Conservation (phyloP, 2,888 invertebrate genomes). For the Tethea ocularis region DNA sequence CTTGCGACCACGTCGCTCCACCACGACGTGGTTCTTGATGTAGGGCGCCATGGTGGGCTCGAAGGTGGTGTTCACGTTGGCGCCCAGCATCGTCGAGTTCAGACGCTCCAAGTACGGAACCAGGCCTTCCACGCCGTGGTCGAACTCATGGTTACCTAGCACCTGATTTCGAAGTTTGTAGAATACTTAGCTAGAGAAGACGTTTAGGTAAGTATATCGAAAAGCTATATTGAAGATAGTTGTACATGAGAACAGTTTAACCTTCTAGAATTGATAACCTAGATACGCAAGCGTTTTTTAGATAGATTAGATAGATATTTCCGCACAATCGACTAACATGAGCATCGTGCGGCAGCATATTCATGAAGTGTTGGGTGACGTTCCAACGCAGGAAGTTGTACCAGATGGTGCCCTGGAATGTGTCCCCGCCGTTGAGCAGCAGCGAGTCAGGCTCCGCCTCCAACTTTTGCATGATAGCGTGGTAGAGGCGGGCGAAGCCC, state of each 20-base stretch:
- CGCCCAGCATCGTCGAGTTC: constrained; percentile 87
- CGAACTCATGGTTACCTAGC: constrained; percentile 95
- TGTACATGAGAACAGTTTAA: too few species aligned
- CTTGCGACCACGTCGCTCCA: constrained; percentile 84
- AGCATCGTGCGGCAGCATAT: constrained; percentile 89
- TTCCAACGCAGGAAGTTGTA: constrained; percentile 90
- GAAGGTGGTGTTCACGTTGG: constrained; percentile 88
- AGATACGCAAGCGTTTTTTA: too few species aligned
- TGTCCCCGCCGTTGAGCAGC: constrained; percentile 87
- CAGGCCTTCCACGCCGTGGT: constrained; percentile 88
- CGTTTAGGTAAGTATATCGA: too few species aligned
- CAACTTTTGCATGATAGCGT: constrained; percentile 75
- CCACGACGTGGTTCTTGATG: constrained; percentile 85
- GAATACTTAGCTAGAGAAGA: too few species aligned
- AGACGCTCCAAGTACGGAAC: constrained; percentile 87
- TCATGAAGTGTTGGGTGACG: constrained; percentile 89
- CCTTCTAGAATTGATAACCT: too few species aligned
- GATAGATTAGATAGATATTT: background rate
- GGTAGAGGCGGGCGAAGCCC: constrained; percentile 87
- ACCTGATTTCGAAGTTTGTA: constrained; percentile 85
- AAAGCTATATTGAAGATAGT: too few species aligned
- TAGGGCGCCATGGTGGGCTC: constrained; percentile 87
- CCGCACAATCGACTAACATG: constrained; percentile 85
- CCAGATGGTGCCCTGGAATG: constrained; percentile 89
- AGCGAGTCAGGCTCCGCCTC: constrained; percentile 85